Evolutionary conservation across 1,140 invertebrate genomes (phyloP).

Genomic region (Plodia interpunctella): DNA sequence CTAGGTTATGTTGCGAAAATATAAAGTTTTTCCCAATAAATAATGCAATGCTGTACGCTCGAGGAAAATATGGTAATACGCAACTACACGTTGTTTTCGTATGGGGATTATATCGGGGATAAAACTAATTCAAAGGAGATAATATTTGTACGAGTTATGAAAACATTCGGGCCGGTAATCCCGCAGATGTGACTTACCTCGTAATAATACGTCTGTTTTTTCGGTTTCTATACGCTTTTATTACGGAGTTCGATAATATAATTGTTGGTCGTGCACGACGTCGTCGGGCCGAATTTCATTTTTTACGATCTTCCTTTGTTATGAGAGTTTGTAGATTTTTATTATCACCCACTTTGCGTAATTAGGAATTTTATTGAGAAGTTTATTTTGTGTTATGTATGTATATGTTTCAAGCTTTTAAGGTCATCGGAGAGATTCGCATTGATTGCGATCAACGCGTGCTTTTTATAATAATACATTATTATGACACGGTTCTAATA

Average conservation of each 20-base stretch:
- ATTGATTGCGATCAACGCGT: too few species aligned
- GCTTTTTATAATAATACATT: too few species aligned
- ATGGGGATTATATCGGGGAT: constrained; percentile 29
- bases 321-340: too few species aligned
- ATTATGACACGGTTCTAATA: too few species aligned
- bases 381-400: too few species aligned
- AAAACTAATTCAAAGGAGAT: constrained; percentile 40
- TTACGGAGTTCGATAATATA: constrained; percentile 8
- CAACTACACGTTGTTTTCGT: constrained; percentile 28
- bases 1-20: constrained; percentile 32
- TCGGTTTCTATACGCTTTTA: constrained; percentile 11
- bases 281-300: too few species aligned
- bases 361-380: too few species aligned
- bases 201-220: background rate
- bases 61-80: constrained; percentile 34
- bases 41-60: constrained; percentile 33
- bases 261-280: too few species aligned
- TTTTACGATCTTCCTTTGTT: too few species aligned
- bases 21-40: constrained; percentile 36
- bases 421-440: too few species aligned
- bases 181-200: constrained; percentile 26
- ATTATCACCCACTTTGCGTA: too few species aligned
- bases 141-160: constrained; percentile 37
- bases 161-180: constrained; percentile 31
- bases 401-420: too few species aligned